These are phyloP conservation scores for Falco peregrinus DNA, from an alignment of 2,797 vertebrate species.

Conservation along the genomic window DNA sequence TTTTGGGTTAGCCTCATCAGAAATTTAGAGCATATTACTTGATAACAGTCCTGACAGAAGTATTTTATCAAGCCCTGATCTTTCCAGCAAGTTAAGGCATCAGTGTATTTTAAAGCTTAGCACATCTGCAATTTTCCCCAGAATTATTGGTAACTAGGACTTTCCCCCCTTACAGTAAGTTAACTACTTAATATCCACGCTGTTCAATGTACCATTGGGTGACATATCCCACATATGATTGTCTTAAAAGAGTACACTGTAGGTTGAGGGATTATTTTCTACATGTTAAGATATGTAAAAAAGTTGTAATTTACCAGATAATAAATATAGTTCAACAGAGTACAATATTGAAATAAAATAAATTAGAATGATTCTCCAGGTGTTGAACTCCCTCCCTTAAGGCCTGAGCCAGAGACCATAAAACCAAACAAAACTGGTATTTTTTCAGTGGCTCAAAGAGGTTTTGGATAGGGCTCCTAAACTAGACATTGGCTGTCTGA, in stretches of 20 bases:
- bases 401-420: neutral
- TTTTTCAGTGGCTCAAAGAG: neutral
- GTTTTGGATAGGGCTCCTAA: neutral
- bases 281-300: neutral
- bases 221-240: slow-evolving; percentile 18
- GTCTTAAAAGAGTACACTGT: slow-evolving; percentile 2
- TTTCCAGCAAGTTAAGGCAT: neutral
- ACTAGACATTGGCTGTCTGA: neutral
- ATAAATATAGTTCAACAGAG: slow-evolving; percentile 60
- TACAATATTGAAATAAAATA: slow-evolving; percentile 53
- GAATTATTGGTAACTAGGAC: neutral
- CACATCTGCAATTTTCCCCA: neutral
- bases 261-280: neutral
- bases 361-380: slow-evolving; percentile 48
- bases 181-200: neutral
- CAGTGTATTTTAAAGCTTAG: neutral
- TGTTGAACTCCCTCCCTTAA: slow-evolving; percentile 3
- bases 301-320: slow-evolving; percentile 38
- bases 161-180: neutral
- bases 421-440: neutral
- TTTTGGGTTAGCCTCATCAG: neutral
- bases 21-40: neutral
- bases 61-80: neutral
- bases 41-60: neutral
- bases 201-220: neutral